Conservation (phyloP, 2,113 vertebrate species). For the Chloropsis hardwickii region DNA sequence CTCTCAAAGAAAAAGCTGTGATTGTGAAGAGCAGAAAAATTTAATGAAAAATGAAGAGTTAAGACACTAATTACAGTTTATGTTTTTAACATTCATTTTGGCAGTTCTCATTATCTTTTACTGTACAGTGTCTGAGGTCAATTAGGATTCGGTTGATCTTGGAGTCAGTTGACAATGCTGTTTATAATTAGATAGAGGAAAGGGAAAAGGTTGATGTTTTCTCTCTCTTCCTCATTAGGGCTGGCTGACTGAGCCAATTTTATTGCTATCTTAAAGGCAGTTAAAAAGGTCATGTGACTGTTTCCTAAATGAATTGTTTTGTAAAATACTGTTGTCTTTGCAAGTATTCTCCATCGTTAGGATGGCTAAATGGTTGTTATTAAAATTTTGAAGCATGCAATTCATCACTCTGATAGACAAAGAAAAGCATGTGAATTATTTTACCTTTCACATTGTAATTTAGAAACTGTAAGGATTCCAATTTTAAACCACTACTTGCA, state of each 20-base stretch:
- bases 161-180: conserved; percentile 35
- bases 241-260: conserved; percentile 32
- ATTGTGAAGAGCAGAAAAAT: background rate
- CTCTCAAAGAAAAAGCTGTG: background rate
- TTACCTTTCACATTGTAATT: background rate
- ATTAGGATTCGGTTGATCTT: conserved; percentile 41
- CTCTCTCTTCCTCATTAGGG: conserved; percentile 54
- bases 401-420: background rate
- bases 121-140: conserved; percentile 23
- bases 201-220: conserved; percentile 38
- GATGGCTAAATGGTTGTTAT: background rate
- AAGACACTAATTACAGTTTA: background rate
- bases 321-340: conserved; percentile 37
- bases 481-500: background rate
- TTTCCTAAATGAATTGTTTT: conserved; percentile 55
- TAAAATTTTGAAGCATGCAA: background rate
- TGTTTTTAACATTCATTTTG: conserved; percentile 46
- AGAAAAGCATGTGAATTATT: background rate
- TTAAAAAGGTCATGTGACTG: conserved; percentile 49
- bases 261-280: conserved; percentile 65
- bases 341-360: background rate
- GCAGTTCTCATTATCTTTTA: conserved; percentile 15
- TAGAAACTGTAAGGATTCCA: background rate
- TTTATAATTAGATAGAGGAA: conserved; percentile 52
- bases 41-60: conserved; percentile 27